Evolutionary conservation across 2,113 vertebrate species (phyloP), one percentile per base, ranked within the genome.

Genomic region (Phycodurus eques): DNA sequence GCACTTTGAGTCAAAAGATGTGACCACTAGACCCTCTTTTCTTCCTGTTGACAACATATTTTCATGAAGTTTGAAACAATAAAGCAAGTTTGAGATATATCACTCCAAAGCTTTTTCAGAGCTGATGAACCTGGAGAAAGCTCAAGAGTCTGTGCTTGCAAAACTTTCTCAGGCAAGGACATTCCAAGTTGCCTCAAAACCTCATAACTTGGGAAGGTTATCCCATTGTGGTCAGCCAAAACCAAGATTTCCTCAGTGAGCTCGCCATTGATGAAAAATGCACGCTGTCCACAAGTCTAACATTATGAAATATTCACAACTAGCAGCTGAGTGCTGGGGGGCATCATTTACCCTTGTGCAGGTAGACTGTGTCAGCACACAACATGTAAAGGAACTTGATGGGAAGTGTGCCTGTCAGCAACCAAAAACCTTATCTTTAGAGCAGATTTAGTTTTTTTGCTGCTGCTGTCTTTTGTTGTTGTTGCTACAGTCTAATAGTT

Each of bases 261-360:
- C 42, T 44, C 1, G 42, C 42, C 20, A 31, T 15, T 43, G 22
- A 66, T 66, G 22, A 47, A 66, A 66, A 66, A 66, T 66, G 64
- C 22, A 66, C n/a, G 22, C 22, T 66, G 64, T 47, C 43, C 35
- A 31, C 44, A 66, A 47, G 64, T 15, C 6, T 31, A 47, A 54
- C 53, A 69, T 54, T 19, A 69, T 69, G 19, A 69, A 69, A 69
- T 57, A 69, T 69, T 69, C 31, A 69, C 27, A 69, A 54, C 33
- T 42, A 13, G 35, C 10, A 20, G 33, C 67, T 42, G 33, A 69
- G 39, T 69, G 68, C 53, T 57, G 51, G 53, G 20, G 51, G 46
- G 15, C 67, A 53, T 68, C 47, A 65, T 65, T 65, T 65, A 68
- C 22, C 27, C 8, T 6, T 6, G 10, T 53, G 12, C 33, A 54